These are phyloP conservation scores for Ochotona princeps DNA, from an alignment of 2,113 vertebrate genomes.

Conservation along the genomic window DNA sequence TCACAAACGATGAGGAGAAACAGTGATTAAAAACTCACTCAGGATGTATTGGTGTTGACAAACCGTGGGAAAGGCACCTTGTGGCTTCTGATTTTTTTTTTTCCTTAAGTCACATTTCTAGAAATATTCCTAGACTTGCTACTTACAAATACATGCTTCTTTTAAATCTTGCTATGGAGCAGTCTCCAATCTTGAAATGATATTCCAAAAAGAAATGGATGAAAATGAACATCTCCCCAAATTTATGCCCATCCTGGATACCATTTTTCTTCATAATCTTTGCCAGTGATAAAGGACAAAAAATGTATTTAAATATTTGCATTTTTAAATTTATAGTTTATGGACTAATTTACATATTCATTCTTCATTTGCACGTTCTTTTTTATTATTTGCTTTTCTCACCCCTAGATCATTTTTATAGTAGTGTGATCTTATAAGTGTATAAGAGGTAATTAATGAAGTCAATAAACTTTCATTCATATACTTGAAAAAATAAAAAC, in stretches of 20 bases:
- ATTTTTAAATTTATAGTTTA: constrained; percentile 63
- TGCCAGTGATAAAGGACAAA: constrained; percentile 15
- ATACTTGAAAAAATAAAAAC: constrained; percentile 47
- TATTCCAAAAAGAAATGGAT: constrained; percentile 52
- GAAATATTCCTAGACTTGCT: not conserved
- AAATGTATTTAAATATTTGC: constrained; percentile 62
- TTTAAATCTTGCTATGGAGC: constrained; percentile 18
- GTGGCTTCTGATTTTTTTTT: not conserved
- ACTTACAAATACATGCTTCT: not conserved
- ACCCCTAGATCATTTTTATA: constrained; percentile 73
- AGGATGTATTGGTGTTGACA: too few species aligned
- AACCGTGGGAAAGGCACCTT: too few species aligned
- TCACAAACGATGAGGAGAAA: not conserved
- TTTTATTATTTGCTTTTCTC: constrained; percentile 62
- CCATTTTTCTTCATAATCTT: constrained; percentile 70
- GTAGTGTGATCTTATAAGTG: constrained; percentile 67
- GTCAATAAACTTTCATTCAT: constrained; percentile 70
- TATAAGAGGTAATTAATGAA: constrained; percentile 75
- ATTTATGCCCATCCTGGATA: constrained; percentile 2
- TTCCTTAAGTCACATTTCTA: constrained; percentile 24
- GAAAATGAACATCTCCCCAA: constrained; percentile 57
- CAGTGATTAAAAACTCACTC: not conserved
- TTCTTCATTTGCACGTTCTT: constrained; percentile 71
- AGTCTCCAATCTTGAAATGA: constrained; percentile 43
- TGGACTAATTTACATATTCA: constrained; percentile 51